Base-by-base conservation (phyloP, 2,888 invertebrate genomes). In the Odontocolon sp. region DNA sequence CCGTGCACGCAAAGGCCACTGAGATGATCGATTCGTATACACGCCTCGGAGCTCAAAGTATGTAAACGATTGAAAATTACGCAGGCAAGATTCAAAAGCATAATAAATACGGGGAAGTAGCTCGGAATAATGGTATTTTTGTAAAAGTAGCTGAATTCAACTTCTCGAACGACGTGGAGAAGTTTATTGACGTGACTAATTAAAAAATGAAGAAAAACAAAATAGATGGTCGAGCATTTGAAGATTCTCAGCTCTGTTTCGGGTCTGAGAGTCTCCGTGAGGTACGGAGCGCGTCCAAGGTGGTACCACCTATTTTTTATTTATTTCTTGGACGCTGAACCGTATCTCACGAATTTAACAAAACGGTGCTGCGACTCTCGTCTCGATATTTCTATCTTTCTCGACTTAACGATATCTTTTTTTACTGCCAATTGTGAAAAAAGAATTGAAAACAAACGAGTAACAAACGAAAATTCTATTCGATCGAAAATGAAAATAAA, bases 81-180 rank as follows among this genome's bases (percentile, higher is more conserved):
- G n/a, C n/a, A 40, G 26, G 71, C 42, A 67, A 67, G 45, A 59
- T 70, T 70, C 16, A 63, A 64, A 72, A 64, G 67, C 67, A 64
- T 68, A 68, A 72, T 72, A 56, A 28, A n/a, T n/a, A 64, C 76
- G 77, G 77, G 72, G 72, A 68, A 68, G 68, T 72, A 77, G 72
- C 72, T 77, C 77, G 72, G 68, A 68, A 68, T 68, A 72, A 72
- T 68, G 63, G 63, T 77, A 77, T 77, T 77, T 77, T 77, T 77
- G 67, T 77, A 77, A 72, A 47, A 50, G 26, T 63, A 72, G 59
- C 59, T 42, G 36, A 76, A 66, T 23, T 59, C 14, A 54, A 42
- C 57, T 76, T 76, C 45, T 59, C 52, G 50, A 56, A 63, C 50
- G 36, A 50, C 21, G 42, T 61, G 47, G 70, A 78, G 50, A 16